Base-by-base conservation (phyloP, 2,888 invertebrate genomes). In the Cactoblastis cactorum region DNA sequence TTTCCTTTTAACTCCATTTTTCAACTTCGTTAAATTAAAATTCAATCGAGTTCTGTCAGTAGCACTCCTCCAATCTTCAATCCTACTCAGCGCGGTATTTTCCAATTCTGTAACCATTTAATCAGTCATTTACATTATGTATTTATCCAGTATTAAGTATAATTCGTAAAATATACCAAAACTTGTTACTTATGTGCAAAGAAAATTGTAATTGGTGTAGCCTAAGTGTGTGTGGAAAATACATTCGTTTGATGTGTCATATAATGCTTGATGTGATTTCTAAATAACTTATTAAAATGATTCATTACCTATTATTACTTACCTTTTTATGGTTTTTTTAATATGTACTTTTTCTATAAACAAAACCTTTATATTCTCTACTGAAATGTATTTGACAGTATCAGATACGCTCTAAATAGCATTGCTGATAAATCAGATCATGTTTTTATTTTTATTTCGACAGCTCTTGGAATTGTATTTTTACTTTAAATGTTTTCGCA, bases 41-140 rank as follows among this genome's bases (percentile, higher is more conserved):
- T 58, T 56, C 61, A 62, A 65, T 65, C 56, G 50, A 39, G 53
- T 32, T 47, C 59, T 55, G 62, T 59, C 61, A 58, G 53, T 43
- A 50, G 53, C 59, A 61, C 52, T 35, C 15, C 14, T 56, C 55
- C 55, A 54, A 33, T 47, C 50, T 52, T 51, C 49, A 37, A 50
- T 35, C 53, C 34, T 54, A 37, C 48, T 43, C 50, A 49, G 47
- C 45, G 14, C 37, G 45, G 52, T 55, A 41, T 55, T 56, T 53
- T 45, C 48, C 46, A 49, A 34, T 51, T 45, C 50, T 49, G 46
- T 50, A 47, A 51, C 41, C 5, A 19, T 19, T n/a, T n/a, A 5
- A 19, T 39, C n/a, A 39, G 39, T 19, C 3, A 3, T 19, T 39
- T 39, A 14, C 18, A 18, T 35, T 28, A 9, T 8, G 8, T 28